Percentiles rank a stretch among this genome's conserved stretches.
Conservation (phyloP, 2,888 invertebrate genomes). For the Phyllotreta striolata region DNA sequence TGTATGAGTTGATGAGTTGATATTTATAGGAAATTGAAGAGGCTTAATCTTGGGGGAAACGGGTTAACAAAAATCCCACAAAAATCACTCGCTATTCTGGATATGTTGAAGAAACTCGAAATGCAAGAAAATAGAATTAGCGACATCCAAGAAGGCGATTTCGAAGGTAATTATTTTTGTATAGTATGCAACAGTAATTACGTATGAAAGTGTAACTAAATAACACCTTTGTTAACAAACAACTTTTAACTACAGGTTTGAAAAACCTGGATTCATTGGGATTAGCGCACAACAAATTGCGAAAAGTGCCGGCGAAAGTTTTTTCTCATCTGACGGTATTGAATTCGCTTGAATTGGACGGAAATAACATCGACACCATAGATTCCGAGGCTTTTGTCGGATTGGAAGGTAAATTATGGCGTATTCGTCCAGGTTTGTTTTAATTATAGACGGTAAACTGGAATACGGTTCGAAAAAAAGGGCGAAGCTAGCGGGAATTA, state of each 20-base stretch:
- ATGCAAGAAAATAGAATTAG: conserved; percentile 87
- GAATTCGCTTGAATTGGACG: conserved; percentile 88
- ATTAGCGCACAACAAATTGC: conserved; percentile 84
- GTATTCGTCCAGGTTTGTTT: neutral
- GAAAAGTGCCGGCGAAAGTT: conserved; percentile 79
- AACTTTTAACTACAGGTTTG: conserved; percentile 67
- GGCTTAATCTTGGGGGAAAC: conserved; percentile 87
- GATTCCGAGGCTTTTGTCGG: conserved; percentile 88
- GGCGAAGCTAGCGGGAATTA: too few relatives aligned
- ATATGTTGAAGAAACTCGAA: conserved; percentile 84
- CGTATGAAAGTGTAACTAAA: too few relatives aligned
- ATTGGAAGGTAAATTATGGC: conserved; percentile 76
- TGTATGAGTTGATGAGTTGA: neutral
- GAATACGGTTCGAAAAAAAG: neutral
- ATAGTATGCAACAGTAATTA: neutral
- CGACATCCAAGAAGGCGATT: conserved; percentile 82
- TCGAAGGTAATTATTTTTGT: conserved; percentile 75
- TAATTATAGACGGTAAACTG: neutral
- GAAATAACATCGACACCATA: conserved; percentile 81
- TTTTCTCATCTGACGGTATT: conserved; percentile 82
- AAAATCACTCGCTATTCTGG: conserved; percentile 79
- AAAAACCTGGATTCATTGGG: conserved; percentile 83
- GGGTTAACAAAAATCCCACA: conserved; percentile 80
- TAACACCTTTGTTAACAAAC: too few relatives aligned
- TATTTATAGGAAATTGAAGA: conserved; percentile 74